phyloP scores from a whole-genome alignment of 2,888 invertebrate species.

The Falcaria lacertinaria region DNA sequence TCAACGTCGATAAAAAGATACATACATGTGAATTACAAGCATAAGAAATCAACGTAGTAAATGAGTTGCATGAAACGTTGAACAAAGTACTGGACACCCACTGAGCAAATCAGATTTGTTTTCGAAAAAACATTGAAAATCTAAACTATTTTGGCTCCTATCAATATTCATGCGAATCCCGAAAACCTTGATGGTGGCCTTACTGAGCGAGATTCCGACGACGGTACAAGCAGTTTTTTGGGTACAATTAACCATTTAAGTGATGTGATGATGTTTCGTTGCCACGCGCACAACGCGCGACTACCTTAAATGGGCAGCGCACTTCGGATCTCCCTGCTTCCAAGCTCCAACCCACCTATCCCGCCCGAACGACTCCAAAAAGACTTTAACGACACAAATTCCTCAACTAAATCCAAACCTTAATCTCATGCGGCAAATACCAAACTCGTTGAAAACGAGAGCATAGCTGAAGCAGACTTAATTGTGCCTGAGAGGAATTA shows the following conservation, averaged over 20 bases:
- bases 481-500: constrained; percentile 26
- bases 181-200: constrained; percentile 65
- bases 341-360: constrained; percentile 17
- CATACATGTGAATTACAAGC: constrained; percentile 9
- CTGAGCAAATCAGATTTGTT: constrained; percentile 29
- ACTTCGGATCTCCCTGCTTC: constrained; percentile 21
- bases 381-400: constrained; percentile 9
- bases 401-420: constrained; percentile 9
- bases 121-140: constrained; percentile 42
- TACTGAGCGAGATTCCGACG: constrained; percentile 50
- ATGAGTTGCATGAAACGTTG: constrained; percentile 11
- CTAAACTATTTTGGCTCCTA: constrained; percentile 51
- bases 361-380: constrained; percentile 13
- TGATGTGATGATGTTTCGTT: constrained; percentile 41
- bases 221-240: constrained; percentile 55
- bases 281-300: constrained; percentile 67
- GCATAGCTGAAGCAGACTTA: constrained; percentile 10
- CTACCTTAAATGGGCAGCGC: constrained; percentile 44
- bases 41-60: constrained; percentile 25
- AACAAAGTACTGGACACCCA: constrained; percentile 49
- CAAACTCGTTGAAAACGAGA: neutral
- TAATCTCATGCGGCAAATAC: neutral
- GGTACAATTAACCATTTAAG: constrained; percentile 60
- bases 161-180: constrained; percentile 62
- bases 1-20: constrained; percentile 22